Conservation (phyloP, 1,140 invertebrate genomes). For the Aphelenchoides fujianensis region DNA sequence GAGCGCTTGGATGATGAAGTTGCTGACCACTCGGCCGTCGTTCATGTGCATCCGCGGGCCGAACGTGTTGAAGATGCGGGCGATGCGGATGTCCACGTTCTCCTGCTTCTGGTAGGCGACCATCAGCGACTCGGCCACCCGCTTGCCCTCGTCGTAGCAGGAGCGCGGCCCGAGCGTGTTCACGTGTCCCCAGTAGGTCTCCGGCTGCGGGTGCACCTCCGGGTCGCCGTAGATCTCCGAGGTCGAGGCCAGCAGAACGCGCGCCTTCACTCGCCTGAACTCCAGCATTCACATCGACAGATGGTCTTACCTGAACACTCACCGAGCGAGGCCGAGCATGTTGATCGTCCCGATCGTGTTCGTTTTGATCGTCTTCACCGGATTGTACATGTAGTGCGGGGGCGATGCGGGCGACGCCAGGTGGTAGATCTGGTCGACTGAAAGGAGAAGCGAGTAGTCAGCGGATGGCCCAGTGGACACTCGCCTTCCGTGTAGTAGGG, state of each 20-base stretch:
- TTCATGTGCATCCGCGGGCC: constrained; percentile 99
- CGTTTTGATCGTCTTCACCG: constrained; percentile 98
- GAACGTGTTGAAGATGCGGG: constrained; percentile 97
- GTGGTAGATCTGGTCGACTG: constrained; percentile 97
- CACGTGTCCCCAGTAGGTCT: constrained; percentile 76
- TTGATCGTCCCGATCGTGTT: constrained; percentile 99
- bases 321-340: constrained; percentile 76
- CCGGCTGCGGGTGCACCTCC: constrained; percentile 88
- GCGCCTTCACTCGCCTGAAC: constrained; percentile 81
- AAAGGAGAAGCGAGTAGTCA: constrained; percentile 33
- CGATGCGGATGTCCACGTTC: constrained; percentile 86
- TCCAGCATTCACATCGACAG: background rate
- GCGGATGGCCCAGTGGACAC: background rate
- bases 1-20: constrained; percentile 94
- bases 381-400: constrained; percentile 99
- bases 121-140: constrained; percentile 90
- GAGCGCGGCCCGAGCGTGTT: constrained; percentile 93
- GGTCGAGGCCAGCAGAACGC: constrained; percentile 90
- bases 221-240: constrained; percentile 98
- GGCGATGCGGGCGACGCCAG: constrained; percentile 96
- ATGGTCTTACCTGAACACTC: background rate
- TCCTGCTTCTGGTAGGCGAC: constrained; percentile 97
- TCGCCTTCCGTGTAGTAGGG: constrained; percentile 85
- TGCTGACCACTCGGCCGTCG: constrained; percentile 95
- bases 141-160: constrained; percentile 98